Evolutionary conservation across 2,797 vertebrate genomes (phyloP).

Genomic region (Anabas testudineus): DNA sequence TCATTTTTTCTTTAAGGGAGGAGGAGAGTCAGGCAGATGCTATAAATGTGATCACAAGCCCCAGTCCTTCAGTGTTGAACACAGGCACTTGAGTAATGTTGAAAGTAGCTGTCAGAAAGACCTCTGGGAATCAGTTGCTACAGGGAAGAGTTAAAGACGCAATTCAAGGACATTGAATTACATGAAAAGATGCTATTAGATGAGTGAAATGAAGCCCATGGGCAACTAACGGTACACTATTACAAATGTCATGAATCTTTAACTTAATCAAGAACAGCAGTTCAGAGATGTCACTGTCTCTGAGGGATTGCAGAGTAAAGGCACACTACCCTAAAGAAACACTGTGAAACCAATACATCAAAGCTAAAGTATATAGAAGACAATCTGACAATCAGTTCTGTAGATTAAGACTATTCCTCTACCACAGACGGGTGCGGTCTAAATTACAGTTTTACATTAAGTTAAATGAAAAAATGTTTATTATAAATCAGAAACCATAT

Average conservation of each 20-base stretch:
- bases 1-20: conserved; percentile 12
- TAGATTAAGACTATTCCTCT: neutral
- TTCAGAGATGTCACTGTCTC: neutral
- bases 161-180: conserved; percentile 44
- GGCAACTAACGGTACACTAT: neutral
- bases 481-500: neutral
- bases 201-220: conserved; percentile 20
- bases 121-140: conserved; percentile 33
- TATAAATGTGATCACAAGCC: conserved; percentile 54
- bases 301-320: neutral
- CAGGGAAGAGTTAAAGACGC: conserved; percentile 12
- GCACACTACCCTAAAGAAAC: neutral
- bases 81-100: conserved; percentile 33
- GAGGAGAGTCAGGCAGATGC: conserved; percentile 28
- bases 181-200: conserved; percentile 30
- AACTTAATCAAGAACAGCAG: conserved; percentile 28
- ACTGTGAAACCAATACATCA: neutral
- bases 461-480: neutral
- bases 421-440: neutral
- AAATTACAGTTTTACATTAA: neutral
- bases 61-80: conserved; percentile 20
- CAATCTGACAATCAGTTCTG: neutral
- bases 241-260: conserved; percentile 15
- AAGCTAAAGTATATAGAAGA: neutral
- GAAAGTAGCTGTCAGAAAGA: conserved; percentile 49